Evolutionary conservation across 1,140 invertebrate genomes (phyloP).

Genomic region (Plodia interpunctella): DNA sequence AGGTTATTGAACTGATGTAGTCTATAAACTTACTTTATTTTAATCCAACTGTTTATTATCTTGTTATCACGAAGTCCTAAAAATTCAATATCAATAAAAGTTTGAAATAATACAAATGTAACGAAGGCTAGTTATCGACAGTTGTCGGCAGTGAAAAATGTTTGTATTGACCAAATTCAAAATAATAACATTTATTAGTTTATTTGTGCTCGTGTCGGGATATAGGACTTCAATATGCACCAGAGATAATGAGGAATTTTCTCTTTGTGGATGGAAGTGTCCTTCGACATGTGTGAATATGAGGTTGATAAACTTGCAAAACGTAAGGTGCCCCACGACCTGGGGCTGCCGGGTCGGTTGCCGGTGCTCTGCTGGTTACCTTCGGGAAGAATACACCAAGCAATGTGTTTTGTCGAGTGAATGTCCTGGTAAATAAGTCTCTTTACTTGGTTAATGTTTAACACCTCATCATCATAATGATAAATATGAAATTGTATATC

Average conservation of each 20-base stretch:
- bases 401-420: conserved; percentile 48
- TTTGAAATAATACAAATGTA: neutral
- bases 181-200: neutral
- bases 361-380: conserved; percentile 48
- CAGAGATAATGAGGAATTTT: conserved; percentile 48
- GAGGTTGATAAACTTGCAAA: conserved; percentile 23
- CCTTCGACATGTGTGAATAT: conserved; percentile 58
- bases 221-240: conserved; percentile 49
- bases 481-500: too few species aligned
- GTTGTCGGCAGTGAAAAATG: neutral
- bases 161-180: neutral
- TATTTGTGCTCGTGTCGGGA: neutral
- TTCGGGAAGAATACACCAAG: conserved; percentile 55
- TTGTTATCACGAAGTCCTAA: neutral
- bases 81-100: neutral
- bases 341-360: conserved; percentile 60
- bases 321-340: conserved; percentile 32
- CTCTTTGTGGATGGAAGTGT: conserved; percentile 58
- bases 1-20: too few species aligned
- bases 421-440: conserved; percentile 47
- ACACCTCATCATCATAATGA: too few species aligned
- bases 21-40: too few species aligned
- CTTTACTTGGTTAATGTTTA: too few species aligned
- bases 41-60: neutral
- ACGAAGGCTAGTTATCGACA: neutral